Base-by-base conservation (phyloP, 2,888 invertebrate species). In the Philereme vetulata region DNA sequence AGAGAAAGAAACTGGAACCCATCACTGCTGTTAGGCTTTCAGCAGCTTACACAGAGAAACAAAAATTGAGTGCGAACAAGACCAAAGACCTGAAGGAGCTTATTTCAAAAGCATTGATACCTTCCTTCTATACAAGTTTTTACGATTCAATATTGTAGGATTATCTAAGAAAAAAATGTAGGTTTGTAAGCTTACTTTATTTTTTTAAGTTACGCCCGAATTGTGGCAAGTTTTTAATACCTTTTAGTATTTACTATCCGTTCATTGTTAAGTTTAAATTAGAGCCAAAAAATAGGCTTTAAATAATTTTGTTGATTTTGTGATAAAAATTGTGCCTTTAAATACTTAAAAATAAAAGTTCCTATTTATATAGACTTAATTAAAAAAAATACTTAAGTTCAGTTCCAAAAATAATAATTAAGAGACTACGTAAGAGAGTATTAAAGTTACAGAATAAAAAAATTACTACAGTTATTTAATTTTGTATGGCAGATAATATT, bases 1-100 rank as follows among this genome's bases (percentile, higher is more conserved):
- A 68, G 62, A 56, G 67, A 44, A 51, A 52, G 35, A 54, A 54
- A 54, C 32, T 54, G 54, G 8, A 47, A 47, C 42, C 40, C 34
- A 47, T 47, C n/a, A 46, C 54, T 34, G 54, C 11, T 32, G 11
- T 54, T 38, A 54, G 33, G 34, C 54, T 47, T 36, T 32, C 32
- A 47, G 32, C 38, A 47, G 54, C 47, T 42, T 54, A 54, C 42
- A 47, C 40, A 47, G 42, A 47, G 21, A 54, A 47, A 46, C 54
- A 54, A 54, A 34, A 46, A 47, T 33, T 54, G 40, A 47, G 54
- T 40, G 54, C 46, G 10, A 47, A 54, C 42, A 54, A 54, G 47
- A 54, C 11, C n/a, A 54, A 54, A 47, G 54, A 54, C 40, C 40
- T 54, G 46, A 54, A 54, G 32, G 53, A 54, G 46, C 53, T 54